These are phyloP conservation scores for Eudemis profundana DNA, from an alignment of 2,888 invertebrate species.

Conservation along the genomic window DNA sequence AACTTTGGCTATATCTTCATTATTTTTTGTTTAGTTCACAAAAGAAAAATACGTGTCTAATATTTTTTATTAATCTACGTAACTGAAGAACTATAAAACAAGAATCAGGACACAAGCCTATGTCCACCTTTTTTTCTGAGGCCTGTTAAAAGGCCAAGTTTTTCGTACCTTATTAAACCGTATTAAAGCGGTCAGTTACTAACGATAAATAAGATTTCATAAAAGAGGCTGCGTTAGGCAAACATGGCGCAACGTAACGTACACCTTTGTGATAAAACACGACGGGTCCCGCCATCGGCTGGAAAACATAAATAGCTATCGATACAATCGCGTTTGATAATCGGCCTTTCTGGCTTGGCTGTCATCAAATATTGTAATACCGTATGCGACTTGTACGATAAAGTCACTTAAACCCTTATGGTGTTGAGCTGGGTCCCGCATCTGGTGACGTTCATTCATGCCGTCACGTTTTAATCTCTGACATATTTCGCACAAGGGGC, in stretches of 20 bases:
- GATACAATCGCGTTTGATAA: conserved; percentile 12
- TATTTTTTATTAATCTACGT: no score
- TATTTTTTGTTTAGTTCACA: no score
- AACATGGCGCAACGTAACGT: conserved; percentile 21
- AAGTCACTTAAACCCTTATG: not conserved
- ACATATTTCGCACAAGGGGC: conserved; percentile 4
- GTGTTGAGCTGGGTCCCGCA: not conserved
- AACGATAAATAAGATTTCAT: conserved; percentile 11
- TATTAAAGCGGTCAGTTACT: no score
- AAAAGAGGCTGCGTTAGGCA: conserved; percentile 22
- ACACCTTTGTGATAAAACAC: conserved; percentile 33
- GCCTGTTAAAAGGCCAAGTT: no score
- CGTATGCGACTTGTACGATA: not conserved
- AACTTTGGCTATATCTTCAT: no score
- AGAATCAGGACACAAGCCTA: no score
- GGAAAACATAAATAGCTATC: conserved; percentile 36
- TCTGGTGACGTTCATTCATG: conserved; percentile 2
- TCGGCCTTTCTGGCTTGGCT: conserved; percentile 2
- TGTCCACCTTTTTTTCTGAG: no score
- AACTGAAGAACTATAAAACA: no score
- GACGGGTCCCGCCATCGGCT: conserved; percentile 12
- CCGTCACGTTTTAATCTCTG: conserved; percentile 31
- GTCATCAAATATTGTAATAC: not conserved
- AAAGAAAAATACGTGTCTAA: no score
- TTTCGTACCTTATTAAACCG: not conserved